phyloP scores from a whole-genome alignment of 2,888 invertebrate genomes.

The Capitulum mitella region DNA sequence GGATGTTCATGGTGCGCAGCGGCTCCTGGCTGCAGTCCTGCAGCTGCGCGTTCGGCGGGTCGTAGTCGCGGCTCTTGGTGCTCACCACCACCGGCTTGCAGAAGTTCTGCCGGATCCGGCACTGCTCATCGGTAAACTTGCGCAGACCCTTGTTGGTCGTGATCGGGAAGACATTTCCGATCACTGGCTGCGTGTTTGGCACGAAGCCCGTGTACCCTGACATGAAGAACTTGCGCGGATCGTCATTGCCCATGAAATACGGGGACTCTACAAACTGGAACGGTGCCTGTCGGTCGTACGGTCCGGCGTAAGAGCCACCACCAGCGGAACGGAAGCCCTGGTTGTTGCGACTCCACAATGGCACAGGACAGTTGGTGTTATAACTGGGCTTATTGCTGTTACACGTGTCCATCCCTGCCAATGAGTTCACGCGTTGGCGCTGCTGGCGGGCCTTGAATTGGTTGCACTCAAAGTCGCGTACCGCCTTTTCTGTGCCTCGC shows the following conservation, averaged over 20 bases:
- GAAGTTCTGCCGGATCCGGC: conserved; percentile 61
- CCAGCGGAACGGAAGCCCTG: conserved; percentile 53
- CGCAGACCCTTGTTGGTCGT: conserved; percentile 63
- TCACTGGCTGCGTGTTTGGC: conserved; percentile 57
- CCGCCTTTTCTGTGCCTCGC: conserved; percentile 62
- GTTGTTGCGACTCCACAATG: conserved; percentile 39
- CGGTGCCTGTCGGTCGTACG: conserved; percentile 56
- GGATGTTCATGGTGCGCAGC: background rate
- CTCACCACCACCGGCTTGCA: conserved; percentile 55
- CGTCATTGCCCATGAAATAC: conserved; percentile 57
- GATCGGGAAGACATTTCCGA: conserved; percentile 57
- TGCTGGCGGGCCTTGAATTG: conserved; percentile 53
- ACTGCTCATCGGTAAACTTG: conserved; percentile 67
- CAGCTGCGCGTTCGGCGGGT: conserved; percentile 48
- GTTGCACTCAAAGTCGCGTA: conserved; percentile 61
- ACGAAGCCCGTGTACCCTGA: conserved; percentile 59
- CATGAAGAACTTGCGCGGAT: conserved; percentile 56
- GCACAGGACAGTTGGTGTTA: conserved; percentile 10
- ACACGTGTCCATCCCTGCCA: background rate
- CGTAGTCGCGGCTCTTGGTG: conserved; percentile 49
- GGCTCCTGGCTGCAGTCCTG: background rate
- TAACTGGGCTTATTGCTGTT: background rate
- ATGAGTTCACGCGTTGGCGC: conserved; percentile 42
- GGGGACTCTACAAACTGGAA: conserved; percentile 47
- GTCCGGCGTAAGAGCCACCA: conserved; percentile 56